Evolutionary conservation across 2,888 invertebrate genomes (phyloP), one percentile per base, ranked within the genome.

Genomic region (Agonopterix arenella): DNA sequence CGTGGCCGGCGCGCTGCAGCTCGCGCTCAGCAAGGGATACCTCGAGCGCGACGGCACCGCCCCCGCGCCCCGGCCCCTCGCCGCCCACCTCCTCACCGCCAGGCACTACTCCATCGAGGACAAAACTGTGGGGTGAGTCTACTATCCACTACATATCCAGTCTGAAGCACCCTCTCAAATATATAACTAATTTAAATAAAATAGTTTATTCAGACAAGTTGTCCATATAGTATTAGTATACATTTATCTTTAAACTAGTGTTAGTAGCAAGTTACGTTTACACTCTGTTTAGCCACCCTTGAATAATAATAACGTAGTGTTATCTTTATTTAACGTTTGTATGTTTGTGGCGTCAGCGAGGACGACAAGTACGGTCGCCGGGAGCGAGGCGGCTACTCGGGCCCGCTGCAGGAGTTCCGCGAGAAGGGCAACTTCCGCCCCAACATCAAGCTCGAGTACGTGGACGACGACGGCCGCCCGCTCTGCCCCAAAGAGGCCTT

Each of bases 401-500:
- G 98, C 0, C 97, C 97, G 36, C 93, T 96, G 49, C 92, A 92
- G 55, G 98, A 98, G 53, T 99, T 99, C 85, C 95, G 94, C 73
- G 98, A 99, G 76, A 97, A 97, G 79, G 93, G 94, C 48, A 90
- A 91, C 52, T 98, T 98, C 82, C 95, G 96, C 70, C 98, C 98
- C 1, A 96, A 96, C 77, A 95, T 98, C 41, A 98, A 98, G 83
- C 89, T 99, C 66, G 98, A 98, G 76, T 99, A 99, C 80, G 97
- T 97, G 58, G 99, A 99, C 84, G 98, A 98, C 73, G 96, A 96
- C 70, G 99, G 99, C 0, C 94, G 97, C 50, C 92, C 96, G 63
- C 91, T 99, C 53, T 95, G 95, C 68, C 94, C 96, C 51, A 99
- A 99, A 84, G 99, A 99, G 90, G 99, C 99, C 46, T 99, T 98